A percentile compares a stretch with the other conserved stretches of the same genome.
Evolutionary conservation across 2,888 invertebrate genomes (phyloP).

Genomic region (Drosophila rubida): DNA sequence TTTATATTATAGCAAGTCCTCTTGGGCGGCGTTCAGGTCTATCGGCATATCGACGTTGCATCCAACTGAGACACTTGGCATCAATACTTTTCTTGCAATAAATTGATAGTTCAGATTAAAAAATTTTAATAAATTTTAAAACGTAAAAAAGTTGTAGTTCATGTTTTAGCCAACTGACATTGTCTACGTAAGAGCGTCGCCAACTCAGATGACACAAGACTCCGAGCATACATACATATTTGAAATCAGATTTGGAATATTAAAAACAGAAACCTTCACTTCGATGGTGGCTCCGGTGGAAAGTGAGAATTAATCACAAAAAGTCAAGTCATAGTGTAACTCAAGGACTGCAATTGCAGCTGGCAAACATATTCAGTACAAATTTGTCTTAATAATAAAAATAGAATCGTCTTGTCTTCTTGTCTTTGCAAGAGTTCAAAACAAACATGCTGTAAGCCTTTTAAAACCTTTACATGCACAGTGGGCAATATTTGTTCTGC

Average conservation of each 20-base stretch:
- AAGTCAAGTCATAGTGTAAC: background rate
- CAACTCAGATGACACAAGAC: background rate
- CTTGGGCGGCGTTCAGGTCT: background rate
- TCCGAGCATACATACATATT: background rate
- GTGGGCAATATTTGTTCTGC: background rate
- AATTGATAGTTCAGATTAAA: conserved; percentile 8
- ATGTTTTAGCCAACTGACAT: conserved; percentile 11
- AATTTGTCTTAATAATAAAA: conserved; percentile 8
- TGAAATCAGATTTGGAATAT: no score
- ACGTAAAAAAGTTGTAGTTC: background rate
- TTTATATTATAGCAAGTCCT: background rate
- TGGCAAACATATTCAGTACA: background rate
- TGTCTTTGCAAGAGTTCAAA: conserved; percentile 20
- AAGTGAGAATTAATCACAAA: background rate
- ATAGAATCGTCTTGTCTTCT: conserved; percentile 15
- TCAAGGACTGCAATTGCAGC: conserved; percentile 11
- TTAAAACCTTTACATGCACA: background rate
- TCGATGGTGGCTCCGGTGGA: no score
- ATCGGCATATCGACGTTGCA: conserved; percentile 6
- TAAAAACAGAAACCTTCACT: no score
- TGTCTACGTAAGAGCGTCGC: background rate
- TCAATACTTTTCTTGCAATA: conserved; percentile 59
- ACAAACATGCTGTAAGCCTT: conserved; percentile 16
- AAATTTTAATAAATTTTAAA: conserved; percentile 11
- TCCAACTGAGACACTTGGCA: conserved; percentile 6